These are phyloP conservation scores for Spicauda simplicius DNA, from an alignment of 2,888 invertebrate genomes.

Conservation along the genomic window DNA sequence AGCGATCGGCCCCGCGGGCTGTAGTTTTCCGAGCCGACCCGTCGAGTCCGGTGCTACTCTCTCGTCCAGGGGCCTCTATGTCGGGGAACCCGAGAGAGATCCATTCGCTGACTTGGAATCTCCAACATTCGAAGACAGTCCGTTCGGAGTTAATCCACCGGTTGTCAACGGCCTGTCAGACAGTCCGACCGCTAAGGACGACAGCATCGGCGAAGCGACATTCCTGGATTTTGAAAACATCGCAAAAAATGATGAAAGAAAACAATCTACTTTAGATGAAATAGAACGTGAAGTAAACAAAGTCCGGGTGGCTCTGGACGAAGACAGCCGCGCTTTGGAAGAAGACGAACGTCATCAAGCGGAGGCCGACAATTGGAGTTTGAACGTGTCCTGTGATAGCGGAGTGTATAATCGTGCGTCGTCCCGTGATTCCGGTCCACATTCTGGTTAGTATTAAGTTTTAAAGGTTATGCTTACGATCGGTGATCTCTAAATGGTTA, in stretches of 20 bases:
- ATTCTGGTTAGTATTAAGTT: constrained; percentile 71
- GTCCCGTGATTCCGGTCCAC: constrained; percentile 81
- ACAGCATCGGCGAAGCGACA: constrained; percentile 76
- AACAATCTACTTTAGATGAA: constrained; percentile 76
- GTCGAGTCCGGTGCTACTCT: constrained; percentile 78
- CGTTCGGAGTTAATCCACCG: constrained; percentile 60
- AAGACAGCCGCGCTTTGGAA: constrained; percentile 78
- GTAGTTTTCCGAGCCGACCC: constrained; percentile 82
- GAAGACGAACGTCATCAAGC: constrained; percentile 76
- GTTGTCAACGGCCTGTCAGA: constrained; percentile 58
- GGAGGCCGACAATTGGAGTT: constrained; percentile 79
- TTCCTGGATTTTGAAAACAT: constrained; percentile 78
- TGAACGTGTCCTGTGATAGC: constrained; percentile 84
- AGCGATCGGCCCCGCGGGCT: constrained; percentile 79
- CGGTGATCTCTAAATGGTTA: constrained; percentile 45
- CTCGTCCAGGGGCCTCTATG: constrained; percentile 59
- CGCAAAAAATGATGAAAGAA: constrained; percentile 58
- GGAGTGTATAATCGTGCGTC: constrained; percentile 86
- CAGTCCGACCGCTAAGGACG: constrained; percentile 64
- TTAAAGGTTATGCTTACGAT: constrained; percentile 45
- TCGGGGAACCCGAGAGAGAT: constrained; percentile 68
- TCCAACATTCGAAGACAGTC: constrained; percentile 60
- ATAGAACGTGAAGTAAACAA: constrained; percentile 81
- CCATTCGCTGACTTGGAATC: constrained; percentile 68
- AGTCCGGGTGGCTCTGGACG: constrained; percentile 78